These are phyloP conservation scores for Calidris pygmaea DNA, from an alignment of 2,113 vertebrate species.

Conservation along the genomic window DNA sequence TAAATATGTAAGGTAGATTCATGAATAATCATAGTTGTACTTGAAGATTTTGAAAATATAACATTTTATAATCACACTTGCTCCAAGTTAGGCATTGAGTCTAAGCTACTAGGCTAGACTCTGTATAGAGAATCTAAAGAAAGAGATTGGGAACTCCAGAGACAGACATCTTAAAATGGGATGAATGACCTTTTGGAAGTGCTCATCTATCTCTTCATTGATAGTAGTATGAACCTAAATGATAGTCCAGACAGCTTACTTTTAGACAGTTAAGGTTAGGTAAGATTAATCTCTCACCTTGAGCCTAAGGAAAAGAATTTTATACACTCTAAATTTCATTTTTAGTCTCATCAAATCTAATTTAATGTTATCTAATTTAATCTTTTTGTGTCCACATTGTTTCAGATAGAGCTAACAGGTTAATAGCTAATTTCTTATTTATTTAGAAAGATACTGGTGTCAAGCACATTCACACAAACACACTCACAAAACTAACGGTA, in stretches of 20 bases:
- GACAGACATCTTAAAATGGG: neutral
- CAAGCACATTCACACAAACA: neutral
- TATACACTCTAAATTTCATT: neutral
- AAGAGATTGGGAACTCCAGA: neutral
- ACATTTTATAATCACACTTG: neutral
- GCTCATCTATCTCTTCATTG: neutral
- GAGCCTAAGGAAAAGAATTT: neutral
- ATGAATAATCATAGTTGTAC: neutral
- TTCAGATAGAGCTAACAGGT: neutral
- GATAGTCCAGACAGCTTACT: neutral
- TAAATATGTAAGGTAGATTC: neutral
- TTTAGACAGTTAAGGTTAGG: slow-evolving; percentile 24
- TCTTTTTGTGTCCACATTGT: neutral
- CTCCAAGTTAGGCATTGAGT: neutral
- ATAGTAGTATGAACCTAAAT: neutral
- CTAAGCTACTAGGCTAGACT: neutral
- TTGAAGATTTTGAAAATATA: neutral
- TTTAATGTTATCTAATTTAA: neutral
- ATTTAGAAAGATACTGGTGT: neutral
- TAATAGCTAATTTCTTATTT: neutral
- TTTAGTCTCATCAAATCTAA: neutral
- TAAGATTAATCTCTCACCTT: slow-evolving; percentile 28
- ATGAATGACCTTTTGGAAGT: neutral
- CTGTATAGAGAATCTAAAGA: neutral
- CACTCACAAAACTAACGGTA: neutral